phyloP scores from a whole-genome alignment of 92 coral and sea anemone species.

The Porites lobata region DNA sequence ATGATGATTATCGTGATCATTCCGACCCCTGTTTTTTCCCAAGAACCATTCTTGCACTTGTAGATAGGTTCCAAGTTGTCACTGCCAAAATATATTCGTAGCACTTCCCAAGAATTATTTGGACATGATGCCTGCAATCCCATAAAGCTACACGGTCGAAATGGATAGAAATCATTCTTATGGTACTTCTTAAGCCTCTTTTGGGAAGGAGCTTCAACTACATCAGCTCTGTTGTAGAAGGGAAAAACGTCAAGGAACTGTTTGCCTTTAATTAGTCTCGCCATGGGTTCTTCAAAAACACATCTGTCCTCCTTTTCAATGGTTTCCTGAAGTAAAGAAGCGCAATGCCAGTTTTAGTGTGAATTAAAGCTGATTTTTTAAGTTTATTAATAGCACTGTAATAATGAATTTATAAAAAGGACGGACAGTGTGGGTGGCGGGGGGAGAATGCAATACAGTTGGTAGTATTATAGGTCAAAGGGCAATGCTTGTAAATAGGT shows the following conservation, averaged over 20 bases:
- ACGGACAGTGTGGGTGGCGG: too few species aligned
- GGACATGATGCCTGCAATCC: constrained; percentile 74
- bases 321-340: not conserved
- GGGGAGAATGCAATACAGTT: too few species aligned
- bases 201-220: constrained; percentile 58
- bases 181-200: constrained; percentile 51
- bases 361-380: too few species aligned
- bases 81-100: constrained; percentile 57
- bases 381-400: too few species aligned
- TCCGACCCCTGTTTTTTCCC: constrained; percentile 42
- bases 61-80: constrained; percentile 54
- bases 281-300: constrained; percentile 91
- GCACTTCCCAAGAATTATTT: constrained; percentile 63
- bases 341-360: not conserved
- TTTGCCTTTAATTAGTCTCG: constrained; percentile 70
- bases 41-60: constrained; percentile 62
- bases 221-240: constrained; percentile 57
- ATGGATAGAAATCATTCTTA: constrained; percentile 77
- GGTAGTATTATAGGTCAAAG: too few species aligned
- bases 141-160: constrained; percentile 77
- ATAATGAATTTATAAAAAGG: too few species aligned
- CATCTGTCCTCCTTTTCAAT: constrained; percentile 76
- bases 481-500: too few species aligned
- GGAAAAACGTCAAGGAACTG: constrained; percentile 74
- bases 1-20: too few species aligned